A percentile compares a stretch with the other conserved stretches of the same genome.
These are phyloP conservation scores for Amorpha juglandis DNA, from an alignment of 2,888 invertebrate genomes.

Conservation along the genomic window DNA sequence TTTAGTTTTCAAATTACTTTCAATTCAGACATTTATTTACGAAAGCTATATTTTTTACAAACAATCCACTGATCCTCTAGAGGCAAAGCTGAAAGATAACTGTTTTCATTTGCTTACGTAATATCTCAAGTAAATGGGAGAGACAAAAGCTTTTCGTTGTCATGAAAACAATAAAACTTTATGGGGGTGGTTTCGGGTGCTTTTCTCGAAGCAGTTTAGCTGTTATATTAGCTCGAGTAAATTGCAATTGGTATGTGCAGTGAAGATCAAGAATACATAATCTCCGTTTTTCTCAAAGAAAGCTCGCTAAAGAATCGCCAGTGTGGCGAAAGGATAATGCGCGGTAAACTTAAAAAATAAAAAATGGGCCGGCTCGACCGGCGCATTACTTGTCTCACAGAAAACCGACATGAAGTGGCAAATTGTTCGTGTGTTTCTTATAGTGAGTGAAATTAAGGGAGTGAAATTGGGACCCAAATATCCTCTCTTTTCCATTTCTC, in stretches of 20 bases:
- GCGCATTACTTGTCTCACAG: too few relatives aligned
- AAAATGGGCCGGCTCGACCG: too few relatives aligned
- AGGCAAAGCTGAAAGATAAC: background rate
- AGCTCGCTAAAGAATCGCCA: too few relatives aligned
- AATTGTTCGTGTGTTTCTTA: too few relatives aligned
- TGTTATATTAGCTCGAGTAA: background rate
- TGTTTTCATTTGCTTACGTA: conserved; percentile 4
- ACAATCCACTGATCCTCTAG: background rate
- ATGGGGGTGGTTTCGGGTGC: conserved; percentile 3
- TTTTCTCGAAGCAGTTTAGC: background rate
- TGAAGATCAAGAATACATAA: background rate
- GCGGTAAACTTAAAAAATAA: too few relatives aligned
- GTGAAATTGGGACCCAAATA: too few relatives aligned
- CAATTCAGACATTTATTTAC: background rate
- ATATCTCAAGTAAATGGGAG: conserved; percentile 19
- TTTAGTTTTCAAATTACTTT: too few relatives aligned
- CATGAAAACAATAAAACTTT: conserved; percentile 23
- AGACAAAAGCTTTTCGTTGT: conserved; percentile 25
- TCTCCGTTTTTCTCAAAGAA: too few relatives aligned
- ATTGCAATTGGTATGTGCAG: background rate
- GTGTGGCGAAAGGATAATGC: too few relatives aligned
- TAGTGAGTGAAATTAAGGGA: too few relatives aligned
- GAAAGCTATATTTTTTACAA: background rate
- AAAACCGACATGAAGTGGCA: too few relatives aligned
- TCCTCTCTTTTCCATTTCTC: too few relatives aligned